Evolutionary conservation across 2,888 invertebrate species (phyloP).

Genomic region (Dryadula phaetusa): DNA sequence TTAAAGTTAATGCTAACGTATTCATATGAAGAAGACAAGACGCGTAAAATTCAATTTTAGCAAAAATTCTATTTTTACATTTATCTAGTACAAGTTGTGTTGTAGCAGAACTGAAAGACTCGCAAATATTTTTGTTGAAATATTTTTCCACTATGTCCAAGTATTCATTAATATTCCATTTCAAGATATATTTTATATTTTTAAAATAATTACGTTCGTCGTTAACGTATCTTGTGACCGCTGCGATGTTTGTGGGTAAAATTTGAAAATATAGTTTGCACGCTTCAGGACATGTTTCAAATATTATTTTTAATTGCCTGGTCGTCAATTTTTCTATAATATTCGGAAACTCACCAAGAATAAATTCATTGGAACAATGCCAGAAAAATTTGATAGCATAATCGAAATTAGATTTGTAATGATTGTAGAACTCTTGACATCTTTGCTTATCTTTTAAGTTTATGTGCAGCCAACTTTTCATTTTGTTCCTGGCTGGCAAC

Average conservation of each 20-base stretch:
- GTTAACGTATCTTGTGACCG: slow-evolving; percentile 49
- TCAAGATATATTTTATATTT: slow-evolving; percentile 57
- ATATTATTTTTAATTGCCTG: slow-evolving; percentile 58
- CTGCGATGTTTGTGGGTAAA: slow-evolving; percentile 49
- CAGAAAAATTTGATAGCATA: slow-evolving; percentile 59
- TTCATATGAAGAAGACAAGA: slow-evolving; percentile 56
- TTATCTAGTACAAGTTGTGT: slow-evolving; percentile 58
- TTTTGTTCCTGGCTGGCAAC: slow-evolving; percentile 59
- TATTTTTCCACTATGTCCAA: slow-evolving; percentile 61
- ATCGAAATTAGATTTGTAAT: slow-evolving; percentile 56
- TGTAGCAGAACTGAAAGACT: slow-evolving; percentile 48
- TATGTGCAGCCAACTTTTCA: slow-evolving; percentile 60
- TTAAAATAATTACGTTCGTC: slow-evolving; percentile 52
- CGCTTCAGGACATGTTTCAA: slow-evolving; percentile 57
- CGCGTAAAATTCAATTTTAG: slow-evolving; percentile 61
- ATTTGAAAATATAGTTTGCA: slow-evolving; percentile 59
- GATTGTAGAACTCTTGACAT: slow-evolving; percentile 61
- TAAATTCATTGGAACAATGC: slow-evolving; percentile 57
- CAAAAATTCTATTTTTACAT: slow-evolving; percentile 55
- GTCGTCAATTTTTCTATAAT: slow-evolving; percentile 57
- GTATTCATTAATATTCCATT: slow-evolving; percentile 55
- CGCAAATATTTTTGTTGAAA: slow-evolving; percentile 47
- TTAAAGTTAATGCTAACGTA: slow-evolving; percentile 56
- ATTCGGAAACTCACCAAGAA: slow-evolving; percentile 52
- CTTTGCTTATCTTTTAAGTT: slow-evolving; percentile 54